These are phyloP conservation scores for Melanotaenia duboulayi DNA, from an alignment of 2,113 vertebrate genomes.

Conservation along the genomic window DNA sequence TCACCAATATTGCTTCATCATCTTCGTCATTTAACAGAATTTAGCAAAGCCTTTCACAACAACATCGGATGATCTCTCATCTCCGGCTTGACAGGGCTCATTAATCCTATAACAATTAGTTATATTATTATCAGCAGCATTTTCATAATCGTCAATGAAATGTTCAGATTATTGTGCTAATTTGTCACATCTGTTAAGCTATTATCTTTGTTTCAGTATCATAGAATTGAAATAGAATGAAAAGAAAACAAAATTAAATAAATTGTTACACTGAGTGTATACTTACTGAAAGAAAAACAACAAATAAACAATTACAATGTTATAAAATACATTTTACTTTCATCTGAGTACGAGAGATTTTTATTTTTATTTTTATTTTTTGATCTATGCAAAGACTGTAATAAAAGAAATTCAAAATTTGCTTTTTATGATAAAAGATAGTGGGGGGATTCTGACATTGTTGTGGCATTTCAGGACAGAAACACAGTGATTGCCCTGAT, in stretches of 20 bases:
- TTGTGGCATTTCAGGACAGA: constrained; percentile 50
- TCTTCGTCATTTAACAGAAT: constrained; percentile 41
- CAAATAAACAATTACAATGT: too few relatives aligned
- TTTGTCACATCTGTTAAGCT: background rate
- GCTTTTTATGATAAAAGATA: constrained; percentile 10
- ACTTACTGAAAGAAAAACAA: background rate
- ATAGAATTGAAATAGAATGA: background rate
- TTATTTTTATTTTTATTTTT: too few relatives aligned
- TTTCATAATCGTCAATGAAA: constrained; percentile 31
- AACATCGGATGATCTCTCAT: background rate
- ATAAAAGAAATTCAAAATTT: background rate
- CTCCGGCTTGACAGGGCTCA: constrained; percentile 29
- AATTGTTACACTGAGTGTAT: background rate
- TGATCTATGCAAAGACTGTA: background rate
- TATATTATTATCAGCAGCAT: background rate
- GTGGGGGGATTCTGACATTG: constrained; percentile 6
- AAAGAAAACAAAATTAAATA: background rate
- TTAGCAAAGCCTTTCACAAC: constrained; percentile 8
- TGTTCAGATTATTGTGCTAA: constrained; percentile 25
- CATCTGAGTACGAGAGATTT: background rate
- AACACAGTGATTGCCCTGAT: constrained; percentile 35
- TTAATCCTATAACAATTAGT: constrained; percentile 30
- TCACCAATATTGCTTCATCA: constrained; percentile 43
- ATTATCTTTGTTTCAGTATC: constrained; percentile 8
- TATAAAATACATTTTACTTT: background rate